Evolutionary conservation across 2,797 vertebrate genomes (phyloP).

Genomic region (Acanthornis magna): DNA sequence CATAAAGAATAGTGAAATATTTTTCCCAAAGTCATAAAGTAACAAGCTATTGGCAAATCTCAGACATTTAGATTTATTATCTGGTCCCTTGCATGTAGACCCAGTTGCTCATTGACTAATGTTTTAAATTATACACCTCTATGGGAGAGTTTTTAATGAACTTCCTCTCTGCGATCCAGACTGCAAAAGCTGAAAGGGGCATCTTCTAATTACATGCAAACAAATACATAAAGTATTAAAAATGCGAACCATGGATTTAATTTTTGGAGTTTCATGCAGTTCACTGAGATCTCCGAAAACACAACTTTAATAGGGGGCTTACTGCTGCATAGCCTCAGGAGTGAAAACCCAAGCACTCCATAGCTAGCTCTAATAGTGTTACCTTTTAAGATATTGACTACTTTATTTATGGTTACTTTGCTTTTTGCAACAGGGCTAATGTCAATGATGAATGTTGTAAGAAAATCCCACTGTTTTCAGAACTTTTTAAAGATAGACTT

Average conservation of each 20-base stretch:
- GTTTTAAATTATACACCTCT: neutral
- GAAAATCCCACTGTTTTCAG: neutral
- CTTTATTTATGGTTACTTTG: constrained; percentile 26
- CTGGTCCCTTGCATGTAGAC: neutral
- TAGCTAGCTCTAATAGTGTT: neutral
- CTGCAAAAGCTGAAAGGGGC: neutral
- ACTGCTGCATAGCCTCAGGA: neutral
- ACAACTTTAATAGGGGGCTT: neutral
- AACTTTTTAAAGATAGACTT: neutral
- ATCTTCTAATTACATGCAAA: neutral
- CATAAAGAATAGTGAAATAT: neutral
- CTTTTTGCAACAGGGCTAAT: neutral
- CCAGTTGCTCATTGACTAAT: neutral
- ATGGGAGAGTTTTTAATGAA: neutral
- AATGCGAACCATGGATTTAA: neutral
- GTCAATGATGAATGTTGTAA: neutral
- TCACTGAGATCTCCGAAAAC: neutral
- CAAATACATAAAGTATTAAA: neutral
- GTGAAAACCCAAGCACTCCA: neutral
- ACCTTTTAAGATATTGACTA: neutral
- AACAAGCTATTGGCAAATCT: neutral
- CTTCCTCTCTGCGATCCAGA: neutral
- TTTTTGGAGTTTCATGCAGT: neutral
- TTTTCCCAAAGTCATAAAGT: neutral
- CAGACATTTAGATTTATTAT: neutral